Evolutionary conservation across 1,140 invertebrate species (phyloP).

Genomic region (Pogonomyrmex californicus): DNA sequence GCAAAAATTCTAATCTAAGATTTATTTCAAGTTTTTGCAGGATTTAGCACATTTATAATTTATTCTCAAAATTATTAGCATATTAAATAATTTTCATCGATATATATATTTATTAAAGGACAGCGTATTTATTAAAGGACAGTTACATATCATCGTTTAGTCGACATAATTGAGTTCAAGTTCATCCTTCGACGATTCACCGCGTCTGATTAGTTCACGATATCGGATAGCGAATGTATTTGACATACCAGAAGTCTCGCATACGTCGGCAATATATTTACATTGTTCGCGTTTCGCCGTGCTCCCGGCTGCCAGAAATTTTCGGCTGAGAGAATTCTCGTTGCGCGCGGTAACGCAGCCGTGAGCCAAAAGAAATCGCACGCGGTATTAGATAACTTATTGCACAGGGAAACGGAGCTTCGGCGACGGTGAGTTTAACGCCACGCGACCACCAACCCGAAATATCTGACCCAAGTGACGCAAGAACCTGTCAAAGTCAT

Average conservation of each 20-base stretch:
- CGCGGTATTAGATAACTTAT: conserved; percentile 74
- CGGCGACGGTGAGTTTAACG: conserved; percentile 70
- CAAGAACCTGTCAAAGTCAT: conserved; percentile 76
- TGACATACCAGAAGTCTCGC: background rate
- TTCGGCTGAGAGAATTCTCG: conserved; percentile 58
- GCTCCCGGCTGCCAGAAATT: conserved; percentile 69
- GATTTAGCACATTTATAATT: background rate
- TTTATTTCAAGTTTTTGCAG: background rate
- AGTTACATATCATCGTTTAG: background rate
- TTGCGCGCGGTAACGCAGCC: conserved; percentile 39
- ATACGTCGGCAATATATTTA: conserved; percentile 21
- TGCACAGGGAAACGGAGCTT: conserved; percentile 7
- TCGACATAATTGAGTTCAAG: background rate
- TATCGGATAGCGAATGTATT: background rate
- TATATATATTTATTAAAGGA: background rate
- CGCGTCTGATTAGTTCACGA: background rate
- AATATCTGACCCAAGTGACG: conserved; percentile 80
- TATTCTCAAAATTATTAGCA: background rate
- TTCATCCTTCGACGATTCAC: background rate
- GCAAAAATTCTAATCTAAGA: background rate
- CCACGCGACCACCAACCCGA: conserved; percentile 74
- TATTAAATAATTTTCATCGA: background rate
- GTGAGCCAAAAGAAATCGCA: conserved; percentile 68
- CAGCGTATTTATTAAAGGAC: background rate
- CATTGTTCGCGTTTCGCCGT: conserved; percentile 34